A percentile compares a stretch with the other conserved stretches of the same genome.
These are phyloP conservation scores for Pteropus rufus DNA, from an alignment of 2,797 vertebrate species.

Conservation along the genomic window DNA sequence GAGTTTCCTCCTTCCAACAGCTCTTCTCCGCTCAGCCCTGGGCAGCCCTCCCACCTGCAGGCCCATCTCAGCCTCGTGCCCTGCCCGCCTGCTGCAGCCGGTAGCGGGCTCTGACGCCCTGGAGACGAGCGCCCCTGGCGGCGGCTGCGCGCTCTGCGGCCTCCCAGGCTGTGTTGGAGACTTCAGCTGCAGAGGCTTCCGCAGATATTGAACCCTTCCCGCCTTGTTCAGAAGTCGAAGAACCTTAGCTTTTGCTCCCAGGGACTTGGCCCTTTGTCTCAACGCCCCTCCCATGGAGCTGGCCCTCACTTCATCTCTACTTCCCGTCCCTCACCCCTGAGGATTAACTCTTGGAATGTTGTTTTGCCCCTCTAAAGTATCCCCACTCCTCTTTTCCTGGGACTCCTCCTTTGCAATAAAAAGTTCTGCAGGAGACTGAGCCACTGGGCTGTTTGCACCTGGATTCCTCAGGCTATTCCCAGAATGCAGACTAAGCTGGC, in stretches of 20 bases:
- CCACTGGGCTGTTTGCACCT: neutral
- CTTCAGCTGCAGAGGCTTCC: neutral
- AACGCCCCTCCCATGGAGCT: neutral
- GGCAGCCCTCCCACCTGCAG: accelerated
- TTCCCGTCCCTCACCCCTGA: neutral
- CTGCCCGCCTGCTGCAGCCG: accelerated
- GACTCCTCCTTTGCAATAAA: conserved; percentile 51
- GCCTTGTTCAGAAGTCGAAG: neutral
- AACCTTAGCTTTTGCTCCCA: neutral
- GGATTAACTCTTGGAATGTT: neutral
- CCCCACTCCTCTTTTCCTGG: neutral
- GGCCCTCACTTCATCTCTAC: neutral
- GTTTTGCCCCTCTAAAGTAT: neutral
- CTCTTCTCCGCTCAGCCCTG: neutral
- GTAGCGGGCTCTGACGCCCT: neutral
- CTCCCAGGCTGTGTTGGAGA: neutral
- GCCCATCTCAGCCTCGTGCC: accelerated
- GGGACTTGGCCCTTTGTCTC: neutral
- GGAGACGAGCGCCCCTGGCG: conserved; percentile 43
- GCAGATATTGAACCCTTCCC: neutral
- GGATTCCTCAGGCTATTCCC: neutral
- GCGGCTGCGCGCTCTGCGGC: conserved; percentile 10
- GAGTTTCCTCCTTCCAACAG: neutral
- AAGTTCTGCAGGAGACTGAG: neutral
- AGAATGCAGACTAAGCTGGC: neutral